Conservation (phyloP, 1,140 invertebrate genomes). For the Pomacea maculata region DNA sequence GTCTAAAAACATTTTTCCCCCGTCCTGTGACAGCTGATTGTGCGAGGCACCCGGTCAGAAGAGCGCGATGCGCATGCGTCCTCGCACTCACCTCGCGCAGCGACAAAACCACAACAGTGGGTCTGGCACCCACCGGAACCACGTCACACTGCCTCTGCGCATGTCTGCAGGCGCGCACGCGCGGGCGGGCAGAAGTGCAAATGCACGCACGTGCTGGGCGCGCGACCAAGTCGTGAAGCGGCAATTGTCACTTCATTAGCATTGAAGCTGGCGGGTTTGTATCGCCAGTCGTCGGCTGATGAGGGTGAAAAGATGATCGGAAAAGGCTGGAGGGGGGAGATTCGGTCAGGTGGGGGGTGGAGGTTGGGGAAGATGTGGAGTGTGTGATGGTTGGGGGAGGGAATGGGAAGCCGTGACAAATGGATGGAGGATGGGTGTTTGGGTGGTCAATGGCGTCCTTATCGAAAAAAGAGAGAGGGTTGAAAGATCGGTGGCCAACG, state of each 20-base stretch:
- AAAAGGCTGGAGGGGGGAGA: not conserved
- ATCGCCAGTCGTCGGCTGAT: not conserved
- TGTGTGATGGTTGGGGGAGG: too few species aligned
- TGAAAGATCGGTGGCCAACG: not conserved
- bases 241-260: conserved; percentile 19
- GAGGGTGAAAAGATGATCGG: not conserved
- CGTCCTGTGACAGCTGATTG: not conserved
- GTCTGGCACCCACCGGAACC: not conserved
- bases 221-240: not conserved
- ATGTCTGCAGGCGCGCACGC: conserved; percentile 1
- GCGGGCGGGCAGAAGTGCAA: conserved; percentile 19
- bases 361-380: not conserved
- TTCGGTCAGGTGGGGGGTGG: not conserved
- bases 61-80: not conserved
- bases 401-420: too few species aligned
- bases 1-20: not conserved
- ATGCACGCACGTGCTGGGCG: conserved; percentile 3
- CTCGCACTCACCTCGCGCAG: not conserved
- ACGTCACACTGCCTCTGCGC: not conserved
- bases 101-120: not conserved
- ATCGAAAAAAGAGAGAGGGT: not conserved
- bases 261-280: not conserved
- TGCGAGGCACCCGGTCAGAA: not conserved
- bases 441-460: not conserved
- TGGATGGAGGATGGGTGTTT: not conserved